Conservation (phyloP, 2,113 vertebrate genomes). For the Ptilorrhoa leucosticta region DNA sequence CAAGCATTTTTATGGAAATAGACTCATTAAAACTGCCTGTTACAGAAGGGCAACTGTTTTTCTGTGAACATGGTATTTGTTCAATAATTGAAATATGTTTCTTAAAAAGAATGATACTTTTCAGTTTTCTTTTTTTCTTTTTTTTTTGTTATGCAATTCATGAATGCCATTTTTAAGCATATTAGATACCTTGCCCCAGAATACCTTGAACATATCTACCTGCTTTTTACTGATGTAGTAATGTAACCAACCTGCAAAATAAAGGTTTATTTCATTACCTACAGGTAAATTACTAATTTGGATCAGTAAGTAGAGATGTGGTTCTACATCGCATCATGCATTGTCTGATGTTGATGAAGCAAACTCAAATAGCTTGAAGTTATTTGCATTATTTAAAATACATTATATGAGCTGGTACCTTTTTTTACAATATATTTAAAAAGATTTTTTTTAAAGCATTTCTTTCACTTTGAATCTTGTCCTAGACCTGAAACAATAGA, state of each 20-base stretch:
- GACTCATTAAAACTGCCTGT: conserved; percentile 10
- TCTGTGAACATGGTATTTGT: neutral
- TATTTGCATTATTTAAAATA: neutral
- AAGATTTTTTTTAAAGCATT: neutral
- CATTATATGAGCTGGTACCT: neutral
- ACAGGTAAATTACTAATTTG: neutral
- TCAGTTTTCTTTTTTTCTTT: neutral
- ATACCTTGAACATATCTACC: neutral
- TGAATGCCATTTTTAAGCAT: neutral
- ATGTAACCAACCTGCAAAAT: neutral
- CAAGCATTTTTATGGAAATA: conserved; percentile 38
- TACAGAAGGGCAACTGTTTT: neutral
- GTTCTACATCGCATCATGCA: neutral
- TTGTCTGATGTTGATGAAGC: neutral
- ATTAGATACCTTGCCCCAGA: neutral
- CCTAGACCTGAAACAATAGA: neutral
- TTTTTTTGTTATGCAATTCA: neutral
- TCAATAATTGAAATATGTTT: neutral
- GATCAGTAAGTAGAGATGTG: neutral
- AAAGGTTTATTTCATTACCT: neutral
- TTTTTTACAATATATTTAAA: neutral
- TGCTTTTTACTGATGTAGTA: neutral
- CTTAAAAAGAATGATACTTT: neutral
- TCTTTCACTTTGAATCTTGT: neutral
- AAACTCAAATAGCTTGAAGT: neutral